Conservation (phyloP, 2,888 invertebrate genomes). For the Spodoptera picta region DNA sequence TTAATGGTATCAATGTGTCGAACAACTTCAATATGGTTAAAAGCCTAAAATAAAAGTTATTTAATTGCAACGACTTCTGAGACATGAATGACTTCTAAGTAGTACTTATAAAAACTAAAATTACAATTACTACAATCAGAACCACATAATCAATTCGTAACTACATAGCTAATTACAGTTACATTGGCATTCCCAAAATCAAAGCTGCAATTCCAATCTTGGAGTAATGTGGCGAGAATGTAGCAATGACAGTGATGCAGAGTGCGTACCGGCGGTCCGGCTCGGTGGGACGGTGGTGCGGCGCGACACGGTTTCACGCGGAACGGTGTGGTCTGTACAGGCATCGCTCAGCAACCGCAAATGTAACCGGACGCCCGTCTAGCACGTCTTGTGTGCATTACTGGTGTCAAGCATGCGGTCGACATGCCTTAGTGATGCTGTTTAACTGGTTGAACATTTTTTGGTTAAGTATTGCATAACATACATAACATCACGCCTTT, state of each 20-base stretch:
- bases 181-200: conserved; percentile 38
- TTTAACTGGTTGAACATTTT: conserved; percentile 9
- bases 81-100: too few species aligned
- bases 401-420: conserved; percentile 42
- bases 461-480: background rate
- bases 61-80: too few species aligned
- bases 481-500: too few species aligned
- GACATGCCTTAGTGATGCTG: conserved; percentile 38
- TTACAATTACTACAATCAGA: too few species aligned
- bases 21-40: too few species aligned
- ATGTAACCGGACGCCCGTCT: conserved; percentile 70
- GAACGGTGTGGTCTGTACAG: conserved; percentile 49
- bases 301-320: conserved; percentile 28
- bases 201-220: conserved; percentile 44
- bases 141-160: background rate
- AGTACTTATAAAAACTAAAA: too few species aligned
- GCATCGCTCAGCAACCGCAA: conserved; percentile 70
- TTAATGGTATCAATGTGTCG: too few species aligned
- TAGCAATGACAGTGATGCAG: conserved; percentile 60
- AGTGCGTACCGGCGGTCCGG: conserved; percentile 43
- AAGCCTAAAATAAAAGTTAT: too few species aligned
- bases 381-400: conserved; percentile 55
- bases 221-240: conserved; percentile 54
- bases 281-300: conserved; percentile 28
- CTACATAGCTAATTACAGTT: background rate